Evolutionary conservation across 1,140 invertebrate species (phyloP).

Genomic region (Ceratosolen fusciceps): DNA sequence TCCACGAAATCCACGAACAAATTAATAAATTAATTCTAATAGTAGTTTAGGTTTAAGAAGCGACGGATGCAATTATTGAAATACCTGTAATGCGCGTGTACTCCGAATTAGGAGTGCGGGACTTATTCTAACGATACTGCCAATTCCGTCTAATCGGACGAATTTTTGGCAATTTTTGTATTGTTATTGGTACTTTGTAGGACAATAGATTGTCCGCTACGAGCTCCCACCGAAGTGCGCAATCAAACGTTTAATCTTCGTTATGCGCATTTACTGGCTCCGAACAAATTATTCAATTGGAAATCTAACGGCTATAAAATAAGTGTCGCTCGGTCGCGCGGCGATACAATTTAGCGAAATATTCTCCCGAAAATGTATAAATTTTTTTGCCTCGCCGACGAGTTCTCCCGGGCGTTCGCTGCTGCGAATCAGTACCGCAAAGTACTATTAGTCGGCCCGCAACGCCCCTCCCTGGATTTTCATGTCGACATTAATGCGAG

Average conservation of each 20-base stretch:
- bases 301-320: not conserved
- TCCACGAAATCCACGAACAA: too few relatives aligned
- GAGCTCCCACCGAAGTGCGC: not conserved
- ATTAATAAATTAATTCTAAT: too few relatives aligned
- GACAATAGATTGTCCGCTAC: too few relatives aligned
- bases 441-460: not conserved
- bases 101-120: too few relatives aligned
- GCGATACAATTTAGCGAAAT: not conserved
- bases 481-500: conserved; percentile 1
- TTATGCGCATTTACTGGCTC: not conserved
- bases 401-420: not conserved
- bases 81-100: too few relatives aligned
- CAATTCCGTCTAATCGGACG: too few relatives aligned
- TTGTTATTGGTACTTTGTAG: not conserved
- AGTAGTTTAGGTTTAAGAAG: too few relatives aligned
- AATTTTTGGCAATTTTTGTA: too few relatives aligned
- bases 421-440: not conserved
- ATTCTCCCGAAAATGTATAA: not conserved
- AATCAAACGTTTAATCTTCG: not conserved
- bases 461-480: too few relatives aligned
- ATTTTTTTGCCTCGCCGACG: not conserved
- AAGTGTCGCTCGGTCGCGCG: not conserved
- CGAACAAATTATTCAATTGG: not conserved
- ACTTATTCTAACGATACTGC: too few relatives aligned
- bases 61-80: too few relatives aligned